A percentile compares a stretch with the other conserved stretches of the same genome.
These are phyloP conservation scores for Physella acuta DNA, from an alignment of 1,140 invertebrate species.

Conservation along the genomic window DNA sequence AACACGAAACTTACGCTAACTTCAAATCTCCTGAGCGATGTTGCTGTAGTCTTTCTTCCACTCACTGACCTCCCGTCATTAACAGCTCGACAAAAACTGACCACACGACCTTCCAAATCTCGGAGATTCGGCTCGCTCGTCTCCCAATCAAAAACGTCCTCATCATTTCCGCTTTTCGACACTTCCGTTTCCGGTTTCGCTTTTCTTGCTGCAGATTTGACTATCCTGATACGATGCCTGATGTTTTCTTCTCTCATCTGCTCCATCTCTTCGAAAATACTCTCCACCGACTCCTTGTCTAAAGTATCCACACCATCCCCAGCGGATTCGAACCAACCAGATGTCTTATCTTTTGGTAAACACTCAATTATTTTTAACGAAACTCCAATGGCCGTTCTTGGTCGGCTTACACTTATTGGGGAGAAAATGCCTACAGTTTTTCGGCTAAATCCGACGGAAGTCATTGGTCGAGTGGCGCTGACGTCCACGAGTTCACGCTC, in stretches of 20 bases:
- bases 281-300: conserved; percentile 28
- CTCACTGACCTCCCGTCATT: too few species aligned
- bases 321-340: conserved; percentile 9
- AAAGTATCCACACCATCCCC: conserved; percentile 13
- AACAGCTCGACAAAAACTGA: conserved; percentile 39
- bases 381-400: conserved; percentile 17
- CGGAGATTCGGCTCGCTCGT: conserved; percentile 45
- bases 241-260: conserved; percentile 37
- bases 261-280: conserved; percentile 40
- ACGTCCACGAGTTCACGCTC: too few species aligned
- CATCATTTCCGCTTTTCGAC: conserved; percentile 4
- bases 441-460: too few species aligned
- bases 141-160: conserved; percentile 47
- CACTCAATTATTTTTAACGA: conserved; percentile 31
- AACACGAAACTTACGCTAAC: too few species aligned
- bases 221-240: conserved; percentile 30
- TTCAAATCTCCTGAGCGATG: too few species aligned
- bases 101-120: conserved; percentile 40
- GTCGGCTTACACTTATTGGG: too few species aligned
- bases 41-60: too few species aligned
- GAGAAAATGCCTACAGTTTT: too few species aligned
- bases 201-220: neutral
- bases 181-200: neutral
- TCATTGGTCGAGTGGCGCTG: too few species aligned
- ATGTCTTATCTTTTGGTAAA: conserved; percentile 22